These are phyloP conservation scores for Sceloporus tristichus DNA, from an alignment of 2,113 vertebrate genomes.

Conservation along the genomic window DNA sequence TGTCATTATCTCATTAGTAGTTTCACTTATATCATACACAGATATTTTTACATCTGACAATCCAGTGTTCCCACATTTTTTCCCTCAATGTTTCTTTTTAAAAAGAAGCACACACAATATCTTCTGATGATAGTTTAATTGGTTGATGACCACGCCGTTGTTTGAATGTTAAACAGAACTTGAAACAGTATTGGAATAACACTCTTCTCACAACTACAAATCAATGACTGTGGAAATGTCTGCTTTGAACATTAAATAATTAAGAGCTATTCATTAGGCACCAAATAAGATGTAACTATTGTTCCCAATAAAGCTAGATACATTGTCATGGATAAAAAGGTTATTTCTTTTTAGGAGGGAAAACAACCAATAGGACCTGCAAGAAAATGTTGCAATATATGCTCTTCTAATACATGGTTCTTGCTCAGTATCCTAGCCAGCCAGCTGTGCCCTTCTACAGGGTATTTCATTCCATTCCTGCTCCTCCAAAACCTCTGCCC, in stretches of 20 bases:
- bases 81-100: constrained; percentile 59
- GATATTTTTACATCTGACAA: constrained; percentile 74
- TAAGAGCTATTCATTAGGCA: constrained; percentile 14
- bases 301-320: background rate
- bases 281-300: background rate
- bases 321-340: background rate
- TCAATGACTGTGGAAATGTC: background rate
- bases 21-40: constrained; percentile 73
- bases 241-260: background rate
- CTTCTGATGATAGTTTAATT: constrained; percentile 69
- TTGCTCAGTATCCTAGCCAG: background rate
- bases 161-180: constrained; percentile 57
- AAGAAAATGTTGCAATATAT: background rate
- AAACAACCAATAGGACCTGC: background rate
- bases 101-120: constrained; percentile 76
- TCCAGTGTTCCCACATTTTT: constrained; percentile 71
- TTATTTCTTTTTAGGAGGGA: no score
- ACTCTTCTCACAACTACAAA: background rate
- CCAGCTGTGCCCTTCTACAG: background rate
- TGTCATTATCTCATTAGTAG: constrained; percentile 77
- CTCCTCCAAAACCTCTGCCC: no score
- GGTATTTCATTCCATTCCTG: background rate
- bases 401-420: background rate
- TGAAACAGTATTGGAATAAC: constrained; percentile 1
- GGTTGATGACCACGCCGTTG: constrained; percentile 58